Evolutionary conservation across 1,140 invertebrate genomes (phyloP), one percentile per base, ranked within the genome.

Genomic region (Magallana ariakensis): DNA sequence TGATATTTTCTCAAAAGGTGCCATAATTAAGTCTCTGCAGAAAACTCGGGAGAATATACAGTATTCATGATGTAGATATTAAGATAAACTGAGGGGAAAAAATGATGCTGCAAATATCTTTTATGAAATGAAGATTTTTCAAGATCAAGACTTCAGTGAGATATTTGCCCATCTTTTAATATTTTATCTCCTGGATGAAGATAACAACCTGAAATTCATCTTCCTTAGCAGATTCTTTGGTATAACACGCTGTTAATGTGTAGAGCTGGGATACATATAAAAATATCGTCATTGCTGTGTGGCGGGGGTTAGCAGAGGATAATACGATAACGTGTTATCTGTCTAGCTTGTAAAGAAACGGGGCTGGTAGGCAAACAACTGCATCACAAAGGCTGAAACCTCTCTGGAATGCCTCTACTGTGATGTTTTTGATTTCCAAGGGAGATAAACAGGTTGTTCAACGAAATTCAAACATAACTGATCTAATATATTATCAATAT

Each of bases 101-200:
- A 75, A 33, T 26, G 66, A 75, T 75, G 66, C 66, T 11, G 22
- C 66, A 75, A 75, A 75, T 75, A 75, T 75, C 66, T 22, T 75
- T 75, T 75, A 46, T 75, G 66, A 75, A 75, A 75, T 75, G 66
- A 75, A 75, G 66, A 75, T 75, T 75, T 75, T 75, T 75, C 66
- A 75, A 75, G 66, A 75, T 75, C 66, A 75, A 75, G 33, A 75
- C 66, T 75, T 75, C 66, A 75, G 66, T 26, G 33, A 75, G 66
- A 75, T 75, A 75, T 75, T 75, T 75, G 66, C 22, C 66, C 66
- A 75, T 75, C 66, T 75, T 46, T 26, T 4, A 33, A 75, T 75
- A 26, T 26, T 75, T 75, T 75, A 70, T 70, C 22, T 75, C 66
- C 33, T 3, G 22, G 22, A 19, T 46, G 33, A 13, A 75, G 66